Conservation (phyloP, 1,140 invertebrate species). For the Drepana arcuata region DNA sequence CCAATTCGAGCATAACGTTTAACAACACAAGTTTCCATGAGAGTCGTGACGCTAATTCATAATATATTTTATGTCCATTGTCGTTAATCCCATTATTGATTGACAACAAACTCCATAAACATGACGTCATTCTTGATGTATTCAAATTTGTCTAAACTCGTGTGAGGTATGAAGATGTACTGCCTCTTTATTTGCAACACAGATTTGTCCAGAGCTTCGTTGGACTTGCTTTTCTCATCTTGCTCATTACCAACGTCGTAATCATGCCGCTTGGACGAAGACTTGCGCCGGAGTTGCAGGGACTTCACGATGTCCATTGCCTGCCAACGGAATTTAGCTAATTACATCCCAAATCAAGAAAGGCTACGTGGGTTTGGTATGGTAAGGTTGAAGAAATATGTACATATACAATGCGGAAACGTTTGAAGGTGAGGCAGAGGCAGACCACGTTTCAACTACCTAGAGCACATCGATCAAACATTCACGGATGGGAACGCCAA, state of each 20-base stretch:
- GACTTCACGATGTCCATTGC: slow-evolving; percentile 68
- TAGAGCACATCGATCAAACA: too few relatives aligned
- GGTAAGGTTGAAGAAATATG: too few relatives aligned
- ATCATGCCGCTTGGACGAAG: slow-evolving; percentile 40
- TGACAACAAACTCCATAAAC: slow-evolving; percentile 76
- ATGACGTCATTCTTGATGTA: slow-evolving; percentile 77
- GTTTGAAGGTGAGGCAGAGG: too few relatives aligned
- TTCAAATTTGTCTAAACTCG: slow-evolving; percentile 75
- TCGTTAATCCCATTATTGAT: slow-evolving; percentile 37
- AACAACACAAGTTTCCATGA: too few relatives aligned
- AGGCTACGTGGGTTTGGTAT: too few relatives aligned
- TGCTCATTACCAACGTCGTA: slow-evolving; percentile 37
- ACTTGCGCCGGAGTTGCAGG: slow-evolving; percentile 49
- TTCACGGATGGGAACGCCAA: too few relatives aligned
- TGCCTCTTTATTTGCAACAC: slow-evolving; percentile 70
- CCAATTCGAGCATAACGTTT: too few relatives aligned
- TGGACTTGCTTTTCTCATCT: slow-evolving; percentile 37
- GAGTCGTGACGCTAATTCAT: too few relatives aligned
- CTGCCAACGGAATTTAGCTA: slow-evolving; percentile 24
- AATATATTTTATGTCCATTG: too few relatives aligned
- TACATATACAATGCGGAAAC: too few relatives aligned
- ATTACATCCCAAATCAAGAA: too few relatives aligned
- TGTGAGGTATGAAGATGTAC: slow-evolving; percentile 82
- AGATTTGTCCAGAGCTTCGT: slow-evolving; percentile 40
- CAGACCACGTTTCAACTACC: too few relatives aligned